Base-by-base conservation (phyloP, 2,113 vertebrate species). In the Trematomus loennbergii region DNA sequence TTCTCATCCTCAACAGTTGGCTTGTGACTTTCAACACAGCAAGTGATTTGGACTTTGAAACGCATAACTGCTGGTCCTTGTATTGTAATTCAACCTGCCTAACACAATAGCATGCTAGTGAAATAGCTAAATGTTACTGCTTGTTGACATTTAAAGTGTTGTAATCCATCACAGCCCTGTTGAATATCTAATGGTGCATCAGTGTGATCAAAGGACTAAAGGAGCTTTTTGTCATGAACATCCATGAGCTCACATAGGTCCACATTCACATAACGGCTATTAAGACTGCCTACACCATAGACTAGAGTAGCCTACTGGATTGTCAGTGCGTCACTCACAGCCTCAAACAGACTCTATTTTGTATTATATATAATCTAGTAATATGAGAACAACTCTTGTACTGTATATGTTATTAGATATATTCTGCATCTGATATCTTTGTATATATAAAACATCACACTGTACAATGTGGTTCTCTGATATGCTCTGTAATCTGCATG, bases 241-340 rank as follows among this genome's bases (percentile, higher is more conserved):
- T 66, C 72, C 67, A 74, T 59, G 58, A 76, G 75, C 78, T 90
- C 82, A 64, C 63, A 48, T 76, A 92, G 90, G 86, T 92, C 90
- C 87, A 86, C 84, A 91, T 84, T 88, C 87, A 87, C 88, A 15
- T 75, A 62, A 75, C 69, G 50, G 65, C 69, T 53, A 63, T 50
- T 52, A 74, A 50, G 70, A 85, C 85, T 66, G 66, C 67, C 72
- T 81, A 85, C 73, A 71, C 72, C 62, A 66, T 68, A 64, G 78
- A 85, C 75, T 77, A 67, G 78, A 81, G 70, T 25, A 87, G 68
- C 75, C 65, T 84, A 78, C 75, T 82, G 86, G 93, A 94, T 94
- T 94, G 93, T 94, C 93, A 89, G 89, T 90, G 90, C 92, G 60
- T 84, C 87, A 78, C 78, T 87, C 85, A 86, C 83, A 87, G 81